Evolutionary conservation across 2,113 vertebrate genomes (phyloP).

Genomic region (Poecilia latipinna): DNA sequence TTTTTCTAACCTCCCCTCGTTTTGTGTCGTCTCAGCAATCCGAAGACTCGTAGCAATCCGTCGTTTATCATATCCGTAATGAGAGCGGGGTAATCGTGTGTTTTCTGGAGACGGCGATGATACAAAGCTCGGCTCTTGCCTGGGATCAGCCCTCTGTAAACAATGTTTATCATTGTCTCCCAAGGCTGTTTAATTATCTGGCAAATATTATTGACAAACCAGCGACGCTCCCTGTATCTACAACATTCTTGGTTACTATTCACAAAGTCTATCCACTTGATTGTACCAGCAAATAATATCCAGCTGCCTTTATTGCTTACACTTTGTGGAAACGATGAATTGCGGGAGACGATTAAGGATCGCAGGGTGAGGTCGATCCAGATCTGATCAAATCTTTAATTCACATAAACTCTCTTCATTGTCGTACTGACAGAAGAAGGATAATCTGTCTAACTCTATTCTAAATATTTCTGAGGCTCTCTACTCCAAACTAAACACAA

Average conservation of each 20-base stretch:
- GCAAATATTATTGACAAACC: slow-evolving; percentile 73
- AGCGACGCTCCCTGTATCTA: slow-evolving; percentile 58
- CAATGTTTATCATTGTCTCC: slow-evolving; percentile 81
- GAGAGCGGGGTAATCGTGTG: slow-evolving; percentile 77
- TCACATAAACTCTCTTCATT: neutral
- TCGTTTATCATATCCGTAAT: slow-evolving; percentile 80
- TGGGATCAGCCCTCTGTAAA: slow-evolving; percentile 76
- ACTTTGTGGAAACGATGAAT: neutral
- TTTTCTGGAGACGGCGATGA: slow-evolving; percentile 77
- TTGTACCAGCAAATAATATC: neutral
- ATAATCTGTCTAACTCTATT: neutral
- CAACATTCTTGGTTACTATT: slow-evolving; percentile 37
- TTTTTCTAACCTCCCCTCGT: slow-evolving; percentile 20
- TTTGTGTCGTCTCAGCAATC: slow-evolving; percentile 59
- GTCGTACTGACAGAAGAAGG: neutral
- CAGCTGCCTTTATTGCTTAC: neutral
- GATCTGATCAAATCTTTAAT: neutral
- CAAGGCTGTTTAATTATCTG: slow-evolving; percentile 80
- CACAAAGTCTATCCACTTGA: slow-evolving; percentile 18
- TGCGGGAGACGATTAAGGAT: neutral
- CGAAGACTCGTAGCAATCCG: slow-evolving; percentile 59
- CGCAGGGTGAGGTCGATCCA: no score
- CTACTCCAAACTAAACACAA: neutral
- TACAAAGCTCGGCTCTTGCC: slow-evolving; percentile 76
- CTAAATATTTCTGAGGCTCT: neutral